Percentiles rank a stretch among this genome's conserved stretches.
Evolutionary conservation across 2,888 invertebrate genomes (phyloP).

Genomic region (Melipona beecheii): DNA sequence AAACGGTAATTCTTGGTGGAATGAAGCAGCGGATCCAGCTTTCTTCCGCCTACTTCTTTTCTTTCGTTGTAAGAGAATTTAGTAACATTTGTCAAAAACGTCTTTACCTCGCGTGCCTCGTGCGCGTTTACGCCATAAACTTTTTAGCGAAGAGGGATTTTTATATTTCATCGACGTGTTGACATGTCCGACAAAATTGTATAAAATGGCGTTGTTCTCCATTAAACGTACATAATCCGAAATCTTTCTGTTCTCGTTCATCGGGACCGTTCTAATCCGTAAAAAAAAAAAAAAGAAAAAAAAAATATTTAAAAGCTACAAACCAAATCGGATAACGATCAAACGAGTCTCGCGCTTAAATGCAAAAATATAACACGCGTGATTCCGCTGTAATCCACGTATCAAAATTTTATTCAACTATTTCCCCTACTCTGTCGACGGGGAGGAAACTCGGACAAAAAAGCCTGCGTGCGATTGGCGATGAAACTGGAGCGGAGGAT

Average conservation of each 20-base stretch:
- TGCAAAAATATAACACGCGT: not conserved
- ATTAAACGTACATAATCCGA: not conserved
- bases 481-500: not conserved
- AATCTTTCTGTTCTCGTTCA: not conserved
- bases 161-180: not conserved
- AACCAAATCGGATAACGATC: not conserved
- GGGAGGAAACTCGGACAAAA: too few relatives aligned
- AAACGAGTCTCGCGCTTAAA: not conserved
- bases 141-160: not conserved
- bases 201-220: not conserved
- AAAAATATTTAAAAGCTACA: not conserved
- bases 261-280: not conserved
- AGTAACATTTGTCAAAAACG: not conserved
- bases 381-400: not conserved
- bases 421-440: not conserved
- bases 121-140: not conserved
- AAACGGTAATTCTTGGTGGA: slow-evolving; percentile 28
- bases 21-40: slow-evolving; percentile 47
- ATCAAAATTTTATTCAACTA: not conserved
- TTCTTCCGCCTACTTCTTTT: slow-evolving; percentile 25
- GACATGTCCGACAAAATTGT: not conserved
- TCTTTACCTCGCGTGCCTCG: not conserved
- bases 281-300: not conserved
- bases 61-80: slow-evolving; percentile 45
- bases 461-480: not conserved